phyloP scores from a whole-genome alignment of 2,113 vertebrate species.

The Murina feae region DNA sequence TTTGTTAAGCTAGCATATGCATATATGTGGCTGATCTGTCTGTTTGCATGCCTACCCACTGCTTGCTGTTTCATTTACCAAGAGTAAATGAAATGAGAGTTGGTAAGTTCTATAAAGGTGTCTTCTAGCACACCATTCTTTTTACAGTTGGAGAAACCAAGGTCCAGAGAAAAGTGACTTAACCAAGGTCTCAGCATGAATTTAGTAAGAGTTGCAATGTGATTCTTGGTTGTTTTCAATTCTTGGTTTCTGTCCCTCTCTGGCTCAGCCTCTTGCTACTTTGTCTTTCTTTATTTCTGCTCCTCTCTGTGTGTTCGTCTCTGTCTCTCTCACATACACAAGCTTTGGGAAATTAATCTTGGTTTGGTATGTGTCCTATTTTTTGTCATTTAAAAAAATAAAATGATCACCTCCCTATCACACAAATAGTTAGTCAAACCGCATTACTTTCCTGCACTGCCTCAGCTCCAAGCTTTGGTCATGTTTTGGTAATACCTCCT shows the following conservation, averaged over 20 bases:
- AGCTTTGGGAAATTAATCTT: neutral
- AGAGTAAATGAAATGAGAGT: neutral
- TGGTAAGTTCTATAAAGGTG: neutral
- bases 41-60: neutral
- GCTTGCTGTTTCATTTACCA: neutral
- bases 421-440: neutral
- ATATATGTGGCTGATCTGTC: neutral
- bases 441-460: neutral
- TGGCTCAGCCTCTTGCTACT: neutral
- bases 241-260: neutral
- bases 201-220: neutral
- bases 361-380: neutral
- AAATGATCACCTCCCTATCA: neutral
- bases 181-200: neutral
- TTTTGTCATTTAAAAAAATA: neutral
- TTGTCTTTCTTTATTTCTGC: neutral
- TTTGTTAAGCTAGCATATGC: neutral
- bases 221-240: neutral
- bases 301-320: neutral
- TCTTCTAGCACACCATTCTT: neutral
- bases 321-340: neutral
- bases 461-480: conserved; percentile 9
- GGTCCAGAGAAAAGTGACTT: neutral
- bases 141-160: neutral
- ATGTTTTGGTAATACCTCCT: neutral